A percentile compares a stretch with the other conserved stretches of the same genome.
phyloP scores from a whole-genome alignment of 2,888 invertebrate species.

The Erebia aethiops region DNA sequence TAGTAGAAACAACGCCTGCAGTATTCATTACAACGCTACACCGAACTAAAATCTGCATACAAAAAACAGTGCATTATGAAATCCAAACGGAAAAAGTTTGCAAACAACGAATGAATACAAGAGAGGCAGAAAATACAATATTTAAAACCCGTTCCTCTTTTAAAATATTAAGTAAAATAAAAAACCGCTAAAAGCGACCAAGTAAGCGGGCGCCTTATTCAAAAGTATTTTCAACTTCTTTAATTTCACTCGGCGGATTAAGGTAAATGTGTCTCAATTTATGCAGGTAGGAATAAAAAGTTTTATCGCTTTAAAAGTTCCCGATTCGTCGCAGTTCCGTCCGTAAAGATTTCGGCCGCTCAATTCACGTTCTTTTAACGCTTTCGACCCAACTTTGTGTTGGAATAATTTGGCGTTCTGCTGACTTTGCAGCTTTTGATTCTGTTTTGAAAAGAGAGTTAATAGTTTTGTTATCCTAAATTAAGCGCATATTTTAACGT shows the following conservation, averaged over 20 bases:
- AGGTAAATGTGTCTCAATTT: slow-evolving; percentile 59
- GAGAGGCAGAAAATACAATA: slow-evolving; percentile 21
- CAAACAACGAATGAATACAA: slow-evolving; percentile 17
- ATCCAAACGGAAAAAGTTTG: slow-evolving; percentile 16
- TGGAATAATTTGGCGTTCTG: slow-evolving; percentile 33
- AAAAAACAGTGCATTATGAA: neutral
- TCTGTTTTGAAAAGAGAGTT: neutral
- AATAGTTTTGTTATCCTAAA: neutral
- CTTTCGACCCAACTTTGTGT: slow-evolving; percentile 31
- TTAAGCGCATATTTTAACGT: neutral
- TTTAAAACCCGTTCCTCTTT: slow-evolving; percentile 25
- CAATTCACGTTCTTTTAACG: slow-evolving; percentile 40
- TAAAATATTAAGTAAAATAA: slow-evolving; percentile 14
- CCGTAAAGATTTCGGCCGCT: slow-evolving; percentile 35
- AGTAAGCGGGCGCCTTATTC: slow-evolving; percentile 30
- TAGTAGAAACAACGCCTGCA: neutral
- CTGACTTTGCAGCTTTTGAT: neutral
- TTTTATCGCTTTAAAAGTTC: slow-evolving; percentile 53
- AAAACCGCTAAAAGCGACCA: slow-evolving; percentile 23
- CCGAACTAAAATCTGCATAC: neutral
- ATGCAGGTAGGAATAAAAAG: slow-evolving; percentile 59
- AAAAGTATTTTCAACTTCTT: slow-evolving; percentile 65
- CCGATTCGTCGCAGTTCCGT: slow-evolving; percentile 37
- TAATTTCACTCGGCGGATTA: slow-evolving; percentile 62
- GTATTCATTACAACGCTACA: neutral